phyloP scores from a whole-genome alignment of 2,888 invertebrate species.

The Ctenicera cuprea region DNA sequence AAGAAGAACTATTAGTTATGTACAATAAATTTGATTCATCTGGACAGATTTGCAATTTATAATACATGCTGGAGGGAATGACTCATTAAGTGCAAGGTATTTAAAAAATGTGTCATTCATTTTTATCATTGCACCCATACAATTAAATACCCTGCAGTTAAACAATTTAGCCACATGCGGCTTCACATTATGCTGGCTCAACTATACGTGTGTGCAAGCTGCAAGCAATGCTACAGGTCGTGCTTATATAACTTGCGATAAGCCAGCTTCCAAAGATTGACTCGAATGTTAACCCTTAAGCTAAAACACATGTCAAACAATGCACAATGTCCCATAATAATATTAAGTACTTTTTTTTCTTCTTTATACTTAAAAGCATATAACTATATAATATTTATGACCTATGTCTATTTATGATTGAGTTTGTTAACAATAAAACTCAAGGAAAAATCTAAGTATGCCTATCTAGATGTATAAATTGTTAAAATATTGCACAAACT shows the following conservation, averaged over 20 bases:
- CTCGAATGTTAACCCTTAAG: conserved; percentile 53
- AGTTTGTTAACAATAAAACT: conserved; percentile 32
- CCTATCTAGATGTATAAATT: conserved; percentile 35
- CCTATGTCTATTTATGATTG: conserved; percentile 42
- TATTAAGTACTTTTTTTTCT: conserved; percentile 47
- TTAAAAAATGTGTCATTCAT: conserved; percentile 34
- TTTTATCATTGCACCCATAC: conserved; percentile 36
- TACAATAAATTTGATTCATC: conserved; percentile 73
- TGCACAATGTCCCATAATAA: conserved; percentile 60
- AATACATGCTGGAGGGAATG: conserved; percentile 72
- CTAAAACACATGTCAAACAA: conserved; percentile 54
- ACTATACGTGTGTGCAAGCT: conserved; percentile 65
- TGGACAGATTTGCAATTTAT: conserved; percentile 73
- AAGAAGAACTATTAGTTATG: conserved; percentile 70
- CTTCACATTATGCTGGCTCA: conserved; percentile 60
- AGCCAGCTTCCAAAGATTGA: conserved; percentile 59
- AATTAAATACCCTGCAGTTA: conserved; percentile 52
- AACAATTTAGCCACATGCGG: conserved; percentile 52
- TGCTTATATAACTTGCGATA: conserved; percentile 62
- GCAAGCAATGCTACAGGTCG: conserved; percentile 67
- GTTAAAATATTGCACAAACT: conserved; percentile 53
- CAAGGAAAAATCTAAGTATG: conserved; percentile 32
- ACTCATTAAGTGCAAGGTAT: conserved; percentile 63
- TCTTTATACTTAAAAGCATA: conserved; percentile 35
- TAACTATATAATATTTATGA: conserved; percentile 43